Conservation (phyloP, 2,888 invertebrate genomes). For the Mesorhabditis belari region DNA sequence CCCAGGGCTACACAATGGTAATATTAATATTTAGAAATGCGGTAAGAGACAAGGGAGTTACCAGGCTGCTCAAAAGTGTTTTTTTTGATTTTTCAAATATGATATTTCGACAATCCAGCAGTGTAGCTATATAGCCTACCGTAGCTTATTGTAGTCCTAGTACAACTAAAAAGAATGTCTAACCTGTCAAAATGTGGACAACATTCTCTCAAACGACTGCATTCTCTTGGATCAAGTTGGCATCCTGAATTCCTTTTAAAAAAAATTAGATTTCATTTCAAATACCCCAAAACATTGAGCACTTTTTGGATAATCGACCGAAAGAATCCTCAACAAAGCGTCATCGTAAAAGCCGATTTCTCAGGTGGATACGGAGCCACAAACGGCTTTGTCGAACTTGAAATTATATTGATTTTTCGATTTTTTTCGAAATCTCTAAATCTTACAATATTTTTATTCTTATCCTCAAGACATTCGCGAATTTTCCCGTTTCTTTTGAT, state of each 20-base stretch:
- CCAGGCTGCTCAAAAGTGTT: too few species aligned
- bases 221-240: constrained; percentile 37
- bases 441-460: constrained; percentile 28
- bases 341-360: constrained; percentile 17
- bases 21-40: too few species aligned
- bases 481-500: constrained; percentile 29
- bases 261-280: neutral
- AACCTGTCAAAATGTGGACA: constrained; percentile 36
- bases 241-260: constrained; percentile 13
- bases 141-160: too few species aligned
- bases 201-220: constrained; percentile 27
- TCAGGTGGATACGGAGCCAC: constrained; percentile 25
- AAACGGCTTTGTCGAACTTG: constrained; percentile 31
- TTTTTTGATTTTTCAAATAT: too few species aligned
- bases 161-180: too few species aligned
- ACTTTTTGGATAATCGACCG: constrained; percentile 15
- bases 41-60: too few species aligned
- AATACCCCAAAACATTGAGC: constrained; percentile 16
- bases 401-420: constrained; percentile 7
- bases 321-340: constrained; percentile 19
- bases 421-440: neutral
- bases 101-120: too few species aligned
- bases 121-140: too few species aligned
- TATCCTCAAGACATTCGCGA: constrained; percentile 22
- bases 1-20: too few species aligned